phyloP scores from a whole-genome alignment of 2,797 vertebrate genomes.

The Cyclura pinguis region DNA sequence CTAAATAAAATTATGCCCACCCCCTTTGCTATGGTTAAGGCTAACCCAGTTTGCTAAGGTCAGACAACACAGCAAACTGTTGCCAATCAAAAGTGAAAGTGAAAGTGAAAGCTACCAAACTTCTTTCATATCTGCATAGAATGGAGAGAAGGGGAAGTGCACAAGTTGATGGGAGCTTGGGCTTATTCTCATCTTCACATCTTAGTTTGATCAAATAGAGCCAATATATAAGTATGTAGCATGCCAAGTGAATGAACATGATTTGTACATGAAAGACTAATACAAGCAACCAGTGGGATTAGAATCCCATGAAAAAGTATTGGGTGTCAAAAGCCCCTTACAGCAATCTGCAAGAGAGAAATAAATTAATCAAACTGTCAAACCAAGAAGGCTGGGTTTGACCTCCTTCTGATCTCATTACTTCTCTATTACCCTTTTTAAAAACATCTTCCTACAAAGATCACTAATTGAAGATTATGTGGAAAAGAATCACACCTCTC shows the following conservation, averaged over 20 bases:
- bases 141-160: not conserved
- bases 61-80: not conserved
- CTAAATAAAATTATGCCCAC: not conserved
- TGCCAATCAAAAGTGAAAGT: not conserved
- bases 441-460: constrained; percentile 90
- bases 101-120: not conserved
- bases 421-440: constrained; percentile 89
- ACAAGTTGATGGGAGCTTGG: too few species aligned
- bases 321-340: constrained; percentile 88
- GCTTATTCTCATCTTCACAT: too few species aligned
- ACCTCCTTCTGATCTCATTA: constrained; percentile 92
- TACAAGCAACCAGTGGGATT: constrained; percentile 70
- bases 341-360: constrained; percentile 87
- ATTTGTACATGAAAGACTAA: constrained; percentile 65
- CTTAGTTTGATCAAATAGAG: not conserved
- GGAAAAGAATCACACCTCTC: constrained; percentile 84
- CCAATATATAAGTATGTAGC: not conserved
- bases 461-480: constrained; percentile 94
- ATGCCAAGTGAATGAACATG: constrained; percentile 50
- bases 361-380: constrained; percentile 97
- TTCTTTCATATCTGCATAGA: not conserved
- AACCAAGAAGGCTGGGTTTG: constrained; percentile 87
- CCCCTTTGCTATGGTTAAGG: not conserved
- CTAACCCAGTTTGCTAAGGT: not conserved
- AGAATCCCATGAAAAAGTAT: constrained; percentile 77